A percentile compares a stretch with the other conserved stretches of the same genome.
phyloP scores from a whole-genome alignment of 2,113 vertebrate species.

The Prochilodus magdalenae region DNA sequence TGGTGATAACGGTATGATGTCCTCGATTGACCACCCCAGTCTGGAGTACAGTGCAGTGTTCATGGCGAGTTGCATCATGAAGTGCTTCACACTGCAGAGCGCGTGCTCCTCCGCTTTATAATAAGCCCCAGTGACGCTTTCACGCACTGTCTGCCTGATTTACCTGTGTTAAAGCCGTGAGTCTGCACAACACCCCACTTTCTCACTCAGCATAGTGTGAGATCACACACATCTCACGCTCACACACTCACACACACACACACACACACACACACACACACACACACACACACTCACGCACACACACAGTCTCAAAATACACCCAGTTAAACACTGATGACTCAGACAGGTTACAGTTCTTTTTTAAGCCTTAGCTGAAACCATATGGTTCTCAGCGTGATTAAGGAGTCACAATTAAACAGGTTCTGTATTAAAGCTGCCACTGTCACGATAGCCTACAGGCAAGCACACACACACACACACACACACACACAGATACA shows the following conservation, averaged over 20 bases:
- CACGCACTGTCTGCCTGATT: conserved; percentile 14
- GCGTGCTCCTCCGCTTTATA: neutral
- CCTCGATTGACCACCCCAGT: neutral
- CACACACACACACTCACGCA: conserved; percentile 18
- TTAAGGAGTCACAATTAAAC: conserved; percentile 20
- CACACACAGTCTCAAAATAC: conserved; percentile 1
- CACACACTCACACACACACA: conserved; percentile 19
- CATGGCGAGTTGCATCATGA: neutral
- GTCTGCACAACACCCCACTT: conserved; percentile 31
- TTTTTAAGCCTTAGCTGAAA: conserved; percentile 33
- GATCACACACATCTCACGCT: neutral
- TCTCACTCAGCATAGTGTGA: conserved; percentile 29
- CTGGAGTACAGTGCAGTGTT: neutral
- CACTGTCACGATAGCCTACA: neutral
- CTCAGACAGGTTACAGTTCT: conserved; percentile 39
- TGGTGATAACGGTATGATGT: neutral
- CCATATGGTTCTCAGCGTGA: conserved; percentile 38
- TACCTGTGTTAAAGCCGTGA: conserved; percentile 19
- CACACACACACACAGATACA: neutral
- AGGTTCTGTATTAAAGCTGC: neutral
- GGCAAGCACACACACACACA: neutral
- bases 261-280: conserved; percentile 14
- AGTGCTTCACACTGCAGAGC: neutral
- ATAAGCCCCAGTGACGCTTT: neutral
- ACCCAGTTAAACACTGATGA: conserved; percentile 25